These are phyloP conservation scores for Periophthalmus modestus DNA, from an alignment of 2,113 vertebrate species.

Conservation along the genomic window DNA sequence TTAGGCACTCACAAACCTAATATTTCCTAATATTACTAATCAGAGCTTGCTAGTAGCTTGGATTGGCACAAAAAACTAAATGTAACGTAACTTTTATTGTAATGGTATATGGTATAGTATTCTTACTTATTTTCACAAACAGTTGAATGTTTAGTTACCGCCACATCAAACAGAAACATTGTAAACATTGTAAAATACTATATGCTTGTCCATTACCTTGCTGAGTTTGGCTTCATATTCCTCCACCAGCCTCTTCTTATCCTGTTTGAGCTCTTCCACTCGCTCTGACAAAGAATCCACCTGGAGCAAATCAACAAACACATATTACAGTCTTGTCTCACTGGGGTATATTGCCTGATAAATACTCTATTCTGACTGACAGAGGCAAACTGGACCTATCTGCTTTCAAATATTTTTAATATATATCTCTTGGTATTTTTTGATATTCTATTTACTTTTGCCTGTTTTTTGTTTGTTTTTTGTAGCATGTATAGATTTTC, in stretches of 20 bases:
- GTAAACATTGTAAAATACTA: background rate
- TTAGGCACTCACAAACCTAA: background rate
- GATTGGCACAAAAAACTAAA: background rate
- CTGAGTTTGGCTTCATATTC: conserved; percentile 94
- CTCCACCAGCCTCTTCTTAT: conserved; percentile 91
- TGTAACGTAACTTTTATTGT: background rate
- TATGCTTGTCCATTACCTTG: conserved; percentile 72
- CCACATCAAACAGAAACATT: background rate
- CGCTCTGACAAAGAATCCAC: conserved; percentile 86
- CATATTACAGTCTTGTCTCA: background rate
- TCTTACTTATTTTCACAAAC: too few relatives aligned
- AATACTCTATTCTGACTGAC: background rate
- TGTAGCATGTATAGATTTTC: too few relatives aligned
- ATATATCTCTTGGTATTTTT: too few relatives aligned
- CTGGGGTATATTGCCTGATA: background rate
- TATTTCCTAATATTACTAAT: too few relatives aligned
- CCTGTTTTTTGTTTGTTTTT: background rate
- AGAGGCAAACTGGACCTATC: too few relatives aligned
- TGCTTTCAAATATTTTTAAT: too few relatives aligned
- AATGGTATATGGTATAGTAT: too few relatives aligned
- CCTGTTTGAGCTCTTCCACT: conserved; percentile 88
- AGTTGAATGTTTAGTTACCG: background rate
- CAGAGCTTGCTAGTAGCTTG: background rate
- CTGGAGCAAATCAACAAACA: conserved; percentile 32
- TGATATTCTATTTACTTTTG: too few relatives aligned